Base-by-base conservation (phyloP, 2,888 invertebrate species). In the Diloba caeruleocephala region DNA sequence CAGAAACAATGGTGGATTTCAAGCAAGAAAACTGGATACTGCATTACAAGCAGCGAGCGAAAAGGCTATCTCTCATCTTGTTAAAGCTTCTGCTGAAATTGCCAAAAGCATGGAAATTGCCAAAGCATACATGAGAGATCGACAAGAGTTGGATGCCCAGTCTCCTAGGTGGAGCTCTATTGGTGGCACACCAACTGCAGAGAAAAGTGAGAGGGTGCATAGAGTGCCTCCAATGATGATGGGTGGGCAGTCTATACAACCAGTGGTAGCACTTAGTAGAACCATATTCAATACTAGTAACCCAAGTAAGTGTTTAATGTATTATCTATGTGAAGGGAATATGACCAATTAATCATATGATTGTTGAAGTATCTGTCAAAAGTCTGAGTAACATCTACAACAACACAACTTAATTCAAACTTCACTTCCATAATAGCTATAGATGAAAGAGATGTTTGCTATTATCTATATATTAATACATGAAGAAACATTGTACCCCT, bases 241-340 rank as follows among this genome's bases (percentile, higher is more conserved):
- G 28, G 91, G 89, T 0, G 92, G 92, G 0, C 85, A 84, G 55
- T 84, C 87, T 0, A 87, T 92, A 57, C 92, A 92, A 59, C 92
- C 92, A 0, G 90, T 92, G 0, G 92, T 93, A 0, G 78, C 90
- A 2, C 74, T 93, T 1, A 89, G 85, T 37, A 81, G 91, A 49
- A 82, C 88, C 17, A 51, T 87, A 9, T 44, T 89, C 1, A 82
- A 85, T 59, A 75, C 79, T n/a, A 85, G 77, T 57, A 81, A 73
- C 59, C 41, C 76, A 55, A 71, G 88, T 89, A 62, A 80, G 87
- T 74, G n/a, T n/a, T n/a, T n/a, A 25, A 8, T 8, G 33, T 10
- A 2, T 15, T 19, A 5, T n/a, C 1, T 1, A 21, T 31, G n/a
- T 15, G n/a, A n/a, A 19, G 15, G n/a, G 6, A 5, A 5, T 19